Conservation (phyloP, 2,888 invertebrate species). For the Diarsia brunnea region DNA sequence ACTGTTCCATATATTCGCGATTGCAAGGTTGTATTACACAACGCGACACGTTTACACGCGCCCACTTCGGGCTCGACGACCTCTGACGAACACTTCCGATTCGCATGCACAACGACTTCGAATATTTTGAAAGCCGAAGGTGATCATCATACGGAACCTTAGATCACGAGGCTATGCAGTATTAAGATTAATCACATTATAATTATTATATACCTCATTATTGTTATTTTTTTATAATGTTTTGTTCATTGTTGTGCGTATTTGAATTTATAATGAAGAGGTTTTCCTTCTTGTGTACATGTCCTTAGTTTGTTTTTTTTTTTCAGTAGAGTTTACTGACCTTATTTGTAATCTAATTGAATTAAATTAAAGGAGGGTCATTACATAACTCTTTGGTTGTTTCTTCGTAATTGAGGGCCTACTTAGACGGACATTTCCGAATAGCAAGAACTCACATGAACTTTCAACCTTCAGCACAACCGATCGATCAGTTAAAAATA, state of each 20-base stretch:
- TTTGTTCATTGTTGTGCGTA: constrained; percentile 33
- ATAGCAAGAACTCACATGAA: constrained; percentile 24
- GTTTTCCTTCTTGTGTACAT: constrained; percentile 27
- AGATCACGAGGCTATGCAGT: constrained; percentile 50
- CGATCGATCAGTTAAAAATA: constrained; percentile 50
- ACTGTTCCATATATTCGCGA: constrained; percentile 85
- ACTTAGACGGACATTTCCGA: constrained; percentile 7
- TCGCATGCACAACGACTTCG: constrained; percentile 84
- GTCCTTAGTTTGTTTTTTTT: constrained; percentile 16
- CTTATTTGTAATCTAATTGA: constrained; percentile 18
- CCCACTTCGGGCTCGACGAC: constrained; percentile 79
- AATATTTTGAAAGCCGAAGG: constrained; percentile 85
- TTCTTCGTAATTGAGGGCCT: constrained; percentile 18
- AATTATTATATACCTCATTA: constrained; percentile 39
- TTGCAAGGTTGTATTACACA: constrained; percentile 88
- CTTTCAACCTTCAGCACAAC: constrained; percentile 45
- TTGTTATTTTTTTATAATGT: constrained; percentile 21
- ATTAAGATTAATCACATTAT: constrained; percentile 47
- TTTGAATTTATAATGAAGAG: constrained; percentile 27
- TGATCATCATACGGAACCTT: constrained; percentile 81
- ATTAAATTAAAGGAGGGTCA: constrained; percentile 12
- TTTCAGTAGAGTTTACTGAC: constrained; percentile 12
- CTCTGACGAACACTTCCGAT: constrained; percentile 89
- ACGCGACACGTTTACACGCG: constrained; percentile 81
- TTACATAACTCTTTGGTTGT: constrained; percentile 18